Evolutionary conservation across 2,797 vertebrate species (phyloP), one percentile per base, ranked within the genome.

Genomic region (Malurus splendens): DNA sequence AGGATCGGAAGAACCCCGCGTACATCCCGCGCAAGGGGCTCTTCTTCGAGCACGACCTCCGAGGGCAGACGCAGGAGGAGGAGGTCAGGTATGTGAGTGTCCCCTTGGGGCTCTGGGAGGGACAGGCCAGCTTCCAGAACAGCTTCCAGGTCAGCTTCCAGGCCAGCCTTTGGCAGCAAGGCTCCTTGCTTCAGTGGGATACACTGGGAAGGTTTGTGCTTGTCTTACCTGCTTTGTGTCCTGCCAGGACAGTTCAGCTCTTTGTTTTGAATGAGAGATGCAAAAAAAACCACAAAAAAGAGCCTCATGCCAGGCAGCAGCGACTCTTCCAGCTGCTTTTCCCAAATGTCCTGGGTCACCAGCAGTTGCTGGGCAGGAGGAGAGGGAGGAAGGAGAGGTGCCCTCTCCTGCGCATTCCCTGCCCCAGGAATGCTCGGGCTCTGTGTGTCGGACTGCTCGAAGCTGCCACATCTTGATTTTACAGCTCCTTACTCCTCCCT

Each of bases 21-120:
- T 99, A 99, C 95, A 99, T 99, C 93, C 99, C 99, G 0, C 97
- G 99, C 70, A 99, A 98, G 94, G 99, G 99, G 38, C 97, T 99
- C 73, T 99, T 99, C 97, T 99, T 99, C 20, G 99, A 99, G 92
- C 99, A 99, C 5, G 99, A 99, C 36, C 98, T 99, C 50, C 96
- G 99, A 66, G 99, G 99, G 15, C 98, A 99, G 82, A 94, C 98
- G 2, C 98, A 99, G 93, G 98, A 99, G 91, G 99, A 99, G 83
- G 99, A 99, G 97, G 97, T 98, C 93, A 97, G 98, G 98, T 98
- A 97, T 89, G 83, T 90, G 52, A 61, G 60, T 8, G 25, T 30
- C 38, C 18, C 55, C 80, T 24, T 2, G 3, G 3, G 23, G 33
- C 87, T 15, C 64, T 59, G 67, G 23, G 72, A 22, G 33, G 45